Conservation (phyloP, 2,888 invertebrate species). For the Blomia tropicalis region DNA sequence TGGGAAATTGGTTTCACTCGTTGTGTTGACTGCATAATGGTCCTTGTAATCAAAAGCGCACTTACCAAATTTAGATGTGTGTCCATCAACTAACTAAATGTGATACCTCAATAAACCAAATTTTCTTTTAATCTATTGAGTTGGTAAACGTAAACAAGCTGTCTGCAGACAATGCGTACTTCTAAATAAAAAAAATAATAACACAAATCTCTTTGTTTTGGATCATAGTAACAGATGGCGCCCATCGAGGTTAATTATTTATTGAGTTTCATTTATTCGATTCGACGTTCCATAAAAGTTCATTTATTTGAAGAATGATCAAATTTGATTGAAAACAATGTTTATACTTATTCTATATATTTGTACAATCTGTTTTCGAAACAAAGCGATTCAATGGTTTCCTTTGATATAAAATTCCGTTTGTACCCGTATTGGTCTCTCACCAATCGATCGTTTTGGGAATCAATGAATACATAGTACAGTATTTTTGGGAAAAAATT, state of each 20-base stretch:
- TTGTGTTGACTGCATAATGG: neutral
- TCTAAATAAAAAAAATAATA: too few relatives aligned
- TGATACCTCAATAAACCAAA: neutral
- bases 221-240: too few relatives aligned
- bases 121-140: neutral
- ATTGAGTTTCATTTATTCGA: too few relatives aligned
- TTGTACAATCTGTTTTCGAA: neutral
- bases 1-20: neutral
- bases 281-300: neutral
- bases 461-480: too few relatives aligned
- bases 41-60: neutral
- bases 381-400: too few relatives aligned
- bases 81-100: slow-evolving; percentile 15
- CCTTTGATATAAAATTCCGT: too few relatives aligned
- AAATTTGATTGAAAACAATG: neutral
- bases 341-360: neutral
- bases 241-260: too few relatives aligned
- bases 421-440: too few relatives aligned
- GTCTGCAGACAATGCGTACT: too few relatives aligned
- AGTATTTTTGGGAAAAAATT: too few relatives aligned
- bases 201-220: too few relatives aligned
- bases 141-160: neutral
- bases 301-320: neutral
- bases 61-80: slow-evolving; percentile 21
- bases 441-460: too few relatives aligned